phyloP scores from a whole-genome alignment of 2,888 invertebrate genomes.

The Protophormia terraenovae region DNA sequence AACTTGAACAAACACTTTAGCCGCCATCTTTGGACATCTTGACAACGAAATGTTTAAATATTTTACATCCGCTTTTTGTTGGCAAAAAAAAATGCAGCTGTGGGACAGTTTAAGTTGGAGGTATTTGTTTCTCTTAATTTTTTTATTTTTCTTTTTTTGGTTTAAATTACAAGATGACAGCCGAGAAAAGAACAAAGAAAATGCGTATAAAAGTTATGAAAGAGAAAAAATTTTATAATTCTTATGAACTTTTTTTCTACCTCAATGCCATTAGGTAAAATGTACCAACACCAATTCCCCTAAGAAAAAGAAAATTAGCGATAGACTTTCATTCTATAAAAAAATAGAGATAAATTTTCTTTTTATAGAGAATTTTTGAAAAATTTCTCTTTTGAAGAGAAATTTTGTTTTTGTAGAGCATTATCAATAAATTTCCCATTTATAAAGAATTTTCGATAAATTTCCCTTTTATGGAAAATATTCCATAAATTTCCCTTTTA shows the following conservation, averaged over 20 bases:
- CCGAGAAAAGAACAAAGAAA: neutral
- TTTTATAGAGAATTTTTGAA: too few relatives aligned
- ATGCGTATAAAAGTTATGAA: neutral
- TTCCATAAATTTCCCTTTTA: too few relatives aligned
- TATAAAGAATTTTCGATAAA: too few relatives aligned
- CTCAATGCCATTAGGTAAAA: neutral
- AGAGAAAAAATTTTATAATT: neutral
- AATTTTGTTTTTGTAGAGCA: too few relatives aligned
- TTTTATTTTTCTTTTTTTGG: neutral
- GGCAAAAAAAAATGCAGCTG: neutral
- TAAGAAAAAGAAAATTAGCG: too few relatives aligned
- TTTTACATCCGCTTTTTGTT: conserved; percentile 9
- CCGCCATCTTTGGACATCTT: neutral
- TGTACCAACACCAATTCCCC: too few relatives aligned
- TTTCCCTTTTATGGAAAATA: too few relatives aligned
- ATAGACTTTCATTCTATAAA: too few relatives aligned
- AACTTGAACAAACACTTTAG: neutral
- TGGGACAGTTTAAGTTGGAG: neutral
- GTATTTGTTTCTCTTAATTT: neutral
- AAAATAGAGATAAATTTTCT: too few relatives aligned
- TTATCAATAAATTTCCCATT: too few relatives aligned
- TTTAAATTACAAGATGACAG: neutral
- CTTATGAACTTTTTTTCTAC: neutral
- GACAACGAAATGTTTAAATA: neutral
- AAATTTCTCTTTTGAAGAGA: too few relatives aligned